Conservation (phyloP, 2,113 vertebrate species). For the Bathybates hornii region DNA sequence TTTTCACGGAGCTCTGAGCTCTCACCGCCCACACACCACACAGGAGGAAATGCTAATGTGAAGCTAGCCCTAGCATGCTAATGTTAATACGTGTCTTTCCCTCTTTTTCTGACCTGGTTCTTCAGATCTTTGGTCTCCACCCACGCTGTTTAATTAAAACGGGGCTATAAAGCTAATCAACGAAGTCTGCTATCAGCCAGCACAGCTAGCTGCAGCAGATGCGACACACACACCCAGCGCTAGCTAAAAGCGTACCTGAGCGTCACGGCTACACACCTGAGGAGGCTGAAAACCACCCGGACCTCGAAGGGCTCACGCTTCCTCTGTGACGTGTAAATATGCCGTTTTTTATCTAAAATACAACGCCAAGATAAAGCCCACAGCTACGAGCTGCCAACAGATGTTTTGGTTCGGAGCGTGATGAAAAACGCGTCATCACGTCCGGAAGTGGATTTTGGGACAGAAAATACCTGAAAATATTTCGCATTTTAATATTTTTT, state of each 20-base stretch:
- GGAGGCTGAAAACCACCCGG: not conserved
- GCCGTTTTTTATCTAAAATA: fast-evolving
- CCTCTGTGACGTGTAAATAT: too few relatives aligned
- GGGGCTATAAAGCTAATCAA: not conserved
- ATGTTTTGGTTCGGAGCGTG: not conserved
- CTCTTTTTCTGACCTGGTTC: not conserved
- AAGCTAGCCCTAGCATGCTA: not conserved
- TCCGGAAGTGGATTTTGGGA: not conserved
- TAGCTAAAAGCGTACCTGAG: not conserved
- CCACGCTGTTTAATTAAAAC: not conserved
- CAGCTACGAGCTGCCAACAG: not conserved
- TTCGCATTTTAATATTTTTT: not conserved
- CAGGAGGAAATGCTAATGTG: not conserved
- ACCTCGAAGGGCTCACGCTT: fast-evolving
- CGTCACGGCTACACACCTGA: not conserved
- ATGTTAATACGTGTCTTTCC: not conserved
- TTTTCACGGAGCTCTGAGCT: not conserved
- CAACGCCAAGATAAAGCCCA: too few relatives aligned
- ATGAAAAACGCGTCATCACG: not conserved
- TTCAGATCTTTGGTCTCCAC: not conserved
- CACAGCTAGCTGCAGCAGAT: not conserved
- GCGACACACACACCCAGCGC: not conserved
- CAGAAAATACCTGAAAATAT: not conserved
- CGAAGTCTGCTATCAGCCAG: not conserved
- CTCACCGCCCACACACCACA: not conserved